These are phyloP conservation scores for Drosophila nigritarsus DNA, from an alignment of 2,888 invertebrate species.

Conservation along the genomic window DNA sequence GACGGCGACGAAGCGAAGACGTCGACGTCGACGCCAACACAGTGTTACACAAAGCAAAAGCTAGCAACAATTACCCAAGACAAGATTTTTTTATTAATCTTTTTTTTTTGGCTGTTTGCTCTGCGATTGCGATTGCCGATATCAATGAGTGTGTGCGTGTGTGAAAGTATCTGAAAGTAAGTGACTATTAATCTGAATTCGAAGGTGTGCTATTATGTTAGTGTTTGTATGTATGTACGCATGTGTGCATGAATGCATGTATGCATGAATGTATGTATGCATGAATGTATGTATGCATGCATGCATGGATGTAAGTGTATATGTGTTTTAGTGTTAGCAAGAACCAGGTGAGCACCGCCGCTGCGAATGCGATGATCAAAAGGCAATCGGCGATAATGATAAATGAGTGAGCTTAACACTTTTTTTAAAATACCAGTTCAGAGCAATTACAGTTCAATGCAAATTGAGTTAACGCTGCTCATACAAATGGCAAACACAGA, in stretches of 20 bases:
- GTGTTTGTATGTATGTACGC: neutral
- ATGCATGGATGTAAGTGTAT: neutral
- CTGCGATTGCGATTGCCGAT: conserved; percentile 25
- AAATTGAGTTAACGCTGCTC: conserved; percentile 1
- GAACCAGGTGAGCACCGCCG: conserved; percentile 54
- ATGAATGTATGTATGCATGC: neutral
- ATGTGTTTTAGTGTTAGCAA: conserved; percentile 20
- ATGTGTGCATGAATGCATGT: no score
- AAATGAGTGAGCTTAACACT: conserved; percentile 36
- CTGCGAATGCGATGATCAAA: conserved; percentile 63
- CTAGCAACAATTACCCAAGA: conserved; percentile 32
- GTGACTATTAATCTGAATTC: conserved; percentile 29
- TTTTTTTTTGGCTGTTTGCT: conserved; percentile 35
- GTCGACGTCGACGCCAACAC: conserved; percentile 25
- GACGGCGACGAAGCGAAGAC: conserved; percentile 5
- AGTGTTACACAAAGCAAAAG: conserved; percentile 28
- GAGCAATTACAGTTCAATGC: conserved; percentile 22
- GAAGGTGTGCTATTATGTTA: conserved; percentile 3
- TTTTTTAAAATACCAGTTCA: conserved; percentile 4
- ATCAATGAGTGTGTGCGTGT: conserved; percentile 32
- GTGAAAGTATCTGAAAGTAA: conserved; percentile 41
- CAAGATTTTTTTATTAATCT: conserved; percentile 23
- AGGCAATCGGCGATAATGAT: conserved; percentile 60
- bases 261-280: neutral
- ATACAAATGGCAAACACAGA: conserved; percentile 21